Percentiles rank a stretch among this genome's conserved stretches.
Evolutionary conservation across 2,888 invertebrate genomes (phyloP).

Genomic region (Apotomis capreana): DNA sequence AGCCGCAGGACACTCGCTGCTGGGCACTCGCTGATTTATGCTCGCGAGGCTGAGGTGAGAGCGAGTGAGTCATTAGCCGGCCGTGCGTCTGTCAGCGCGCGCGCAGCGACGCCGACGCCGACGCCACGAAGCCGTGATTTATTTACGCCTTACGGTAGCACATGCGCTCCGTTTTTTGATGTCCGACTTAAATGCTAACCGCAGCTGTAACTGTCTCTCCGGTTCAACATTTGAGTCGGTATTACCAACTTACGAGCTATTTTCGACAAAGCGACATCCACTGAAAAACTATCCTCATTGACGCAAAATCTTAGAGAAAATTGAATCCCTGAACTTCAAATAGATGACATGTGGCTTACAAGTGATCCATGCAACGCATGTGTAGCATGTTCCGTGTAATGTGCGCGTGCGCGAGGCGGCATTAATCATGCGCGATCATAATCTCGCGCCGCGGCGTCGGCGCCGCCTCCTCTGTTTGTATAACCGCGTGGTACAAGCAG

Average conservation of each 20-base stretch:
- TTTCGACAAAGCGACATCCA: conserved; percentile 9
- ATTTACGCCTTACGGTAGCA: conserved; percentile 49
- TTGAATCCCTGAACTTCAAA: conserved; percentile 29
- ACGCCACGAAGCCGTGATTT: conserved; percentile 55
- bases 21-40: conserved; percentile 33
- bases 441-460: conserved; percentile 64
- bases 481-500: conserved; percentile 73
- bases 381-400: conserved; percentile 42
- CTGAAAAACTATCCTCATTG: conserved; percentile 3
- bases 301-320: background rate
- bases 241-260: background rate
- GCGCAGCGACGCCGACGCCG: conserved; percentile 48
- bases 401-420: conserved; percentile 62
- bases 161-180: conserved; percentile 43
- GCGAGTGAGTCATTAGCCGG: conserved; percentile 54
- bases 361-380: conserved; percentile 44
- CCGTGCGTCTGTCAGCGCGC: conserved; percentile 53
- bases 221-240: conserved; percentile 17
- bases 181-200: conserved; percentile 30
- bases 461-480: conserved; percentile 76
- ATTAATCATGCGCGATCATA: conserved; percentile 79
- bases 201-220: conserved; percentile 37
- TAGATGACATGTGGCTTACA: conserved; percentile 40
- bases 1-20: conserved; percentile 7
- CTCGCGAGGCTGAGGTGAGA: conserved; percentile 21